phyloP scores from a whole-genome alignment of 2,113 vertebrate genomes.

The Sardina pilchardus region DNA sequence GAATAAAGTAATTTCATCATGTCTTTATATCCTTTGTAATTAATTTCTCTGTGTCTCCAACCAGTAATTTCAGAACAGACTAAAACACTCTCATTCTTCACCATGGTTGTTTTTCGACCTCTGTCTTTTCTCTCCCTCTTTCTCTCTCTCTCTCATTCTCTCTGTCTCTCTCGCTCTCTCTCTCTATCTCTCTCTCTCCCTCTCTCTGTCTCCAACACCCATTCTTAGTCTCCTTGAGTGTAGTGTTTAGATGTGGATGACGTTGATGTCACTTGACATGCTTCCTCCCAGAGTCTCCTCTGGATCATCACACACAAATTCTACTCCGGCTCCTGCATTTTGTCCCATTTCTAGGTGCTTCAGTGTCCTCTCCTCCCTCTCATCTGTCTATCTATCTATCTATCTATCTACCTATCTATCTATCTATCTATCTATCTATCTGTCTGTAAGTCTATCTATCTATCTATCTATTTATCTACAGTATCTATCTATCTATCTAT shows the following conservation, averaged over 20 bases:
- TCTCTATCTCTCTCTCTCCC: slow-evolving; percentile 33
- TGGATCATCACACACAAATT: slow-evolving; percentile 54
- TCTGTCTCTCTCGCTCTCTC: slow-evolving; percentile 34
- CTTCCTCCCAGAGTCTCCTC: slow-evolving; percentile 52
- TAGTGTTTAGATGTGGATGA: slow-evolving; percentile 51
- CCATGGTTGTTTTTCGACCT: not conserved
- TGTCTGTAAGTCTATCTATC: slow-evolving; percentile 3
- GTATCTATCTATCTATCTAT: slow-evolving; percentile 11
- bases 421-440: slow-evolving; percentile 24
- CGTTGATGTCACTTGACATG: slow-evolving; percentile 50
- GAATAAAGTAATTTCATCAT: slow-evolving; percentile 41
- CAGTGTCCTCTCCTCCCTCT: slow-evolving; percentile 54
- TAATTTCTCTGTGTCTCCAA: slow-evolving; percentile 53
- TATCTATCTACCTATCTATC: slow-evolving; percentile 15
- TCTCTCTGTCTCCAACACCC: slow-evolving; percentile 38
- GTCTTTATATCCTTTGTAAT: slow-evolving; percentile 43
- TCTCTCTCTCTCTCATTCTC: slow-evolving; percentile 5
- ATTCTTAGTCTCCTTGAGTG: slow-evolving; percentile 55
- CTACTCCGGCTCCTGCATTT: slow-evolving; percentile 39
- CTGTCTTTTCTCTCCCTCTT: not conserved
- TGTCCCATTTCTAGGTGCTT: slow-evolving; percentile 73
- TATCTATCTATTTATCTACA: too few species aligned
- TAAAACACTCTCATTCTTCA: slow-evolving; percentile 32
- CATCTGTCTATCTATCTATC: slow-evolving; percentile 38
- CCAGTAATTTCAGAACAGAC: slow-evolving; percentile 58